Evolutionary conservation across 2,113 vertebrate species (phyloP).

Genomic region (Boulengeromyrus knoepffleri): DNA sequence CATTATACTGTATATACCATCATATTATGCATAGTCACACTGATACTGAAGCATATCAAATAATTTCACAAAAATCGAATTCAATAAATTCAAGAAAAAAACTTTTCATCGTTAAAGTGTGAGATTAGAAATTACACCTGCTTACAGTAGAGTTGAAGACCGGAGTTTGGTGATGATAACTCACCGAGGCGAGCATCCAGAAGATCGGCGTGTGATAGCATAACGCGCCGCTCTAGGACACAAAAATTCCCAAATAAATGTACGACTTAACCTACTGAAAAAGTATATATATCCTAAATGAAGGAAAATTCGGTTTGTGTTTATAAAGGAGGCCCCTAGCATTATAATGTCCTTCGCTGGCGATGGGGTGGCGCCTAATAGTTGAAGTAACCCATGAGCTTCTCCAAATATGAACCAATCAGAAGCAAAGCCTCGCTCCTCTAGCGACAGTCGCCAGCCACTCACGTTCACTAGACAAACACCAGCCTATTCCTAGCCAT

Average conservation of each 20-base stretch:
- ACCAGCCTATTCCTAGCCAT: conserved; percentile 50
- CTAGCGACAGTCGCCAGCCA: conserved; percentile 51
- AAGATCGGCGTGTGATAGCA: conserved; percentile 99
- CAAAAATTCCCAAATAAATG: conserved; percentile 80
- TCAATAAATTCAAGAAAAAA: conserved; percentile 66
- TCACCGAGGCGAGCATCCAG: conserved; percentile 98
- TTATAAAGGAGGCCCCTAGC: conserved; percentile 95
- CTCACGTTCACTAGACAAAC: conserved; percentile 32
- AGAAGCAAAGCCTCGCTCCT: conserved; percentile 67
- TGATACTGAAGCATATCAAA: conserved; percentile 62
- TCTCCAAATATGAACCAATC: conserved; percentile 88
- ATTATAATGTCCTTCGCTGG: conserved; percentile 97
- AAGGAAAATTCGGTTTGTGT: conserved; percentile 97
- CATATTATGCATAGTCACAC: neutral
- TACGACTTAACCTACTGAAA: conserved; percentile 80
- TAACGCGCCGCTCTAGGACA: conserved; percentile 93
- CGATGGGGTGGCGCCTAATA: conserved; percentile 96
- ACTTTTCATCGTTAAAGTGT: conserved; percentile 67
- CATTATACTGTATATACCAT: neutral
- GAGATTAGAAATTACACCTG: conserved; percentile 55
- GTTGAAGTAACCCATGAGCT: conserved; percentile 85
- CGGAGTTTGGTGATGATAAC: conserved; percentile 73
- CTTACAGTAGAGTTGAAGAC: conserved; percentile 72
- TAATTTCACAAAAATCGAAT: conserved; percentile 63
- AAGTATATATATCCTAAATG: conserved; percentile 79